Percentiles rank a stretch among this genome's conserved stretches.
phyloP scores from a whole-genome alignment of 1,140 invertebrate species.

The Saccostrea echinata region DNA sequence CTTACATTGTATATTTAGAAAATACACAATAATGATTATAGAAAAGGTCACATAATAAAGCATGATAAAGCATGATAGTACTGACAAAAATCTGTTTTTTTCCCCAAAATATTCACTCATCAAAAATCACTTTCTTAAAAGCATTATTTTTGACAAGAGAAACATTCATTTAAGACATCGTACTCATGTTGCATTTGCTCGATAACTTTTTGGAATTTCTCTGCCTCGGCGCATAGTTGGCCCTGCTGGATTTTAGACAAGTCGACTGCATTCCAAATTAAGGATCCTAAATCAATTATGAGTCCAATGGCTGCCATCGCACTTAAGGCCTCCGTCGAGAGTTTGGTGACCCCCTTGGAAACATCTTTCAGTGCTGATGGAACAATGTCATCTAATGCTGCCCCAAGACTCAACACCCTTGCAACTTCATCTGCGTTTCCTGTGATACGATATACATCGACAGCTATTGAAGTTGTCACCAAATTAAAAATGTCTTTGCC shows the following conservation, averaged over 20 bases:
- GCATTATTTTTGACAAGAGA: not conserved
- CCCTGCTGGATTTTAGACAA: not conserved
- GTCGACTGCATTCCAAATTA: not conserved
- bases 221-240: not conserved
- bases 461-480: not conserved
- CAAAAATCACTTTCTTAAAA: too few species aligned
- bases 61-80: too few species aligned
- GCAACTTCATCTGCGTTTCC: not conserved
- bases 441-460: not conserved
- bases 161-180: not conserved
- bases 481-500: not conserved
- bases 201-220: not conserved
- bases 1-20: too few species aligned
- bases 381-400: not conserved
- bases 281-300: not conserved
- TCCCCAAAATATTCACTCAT: too few species aligned
- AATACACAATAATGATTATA: too few species aligned
- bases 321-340: not conserved
- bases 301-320: not conserved
- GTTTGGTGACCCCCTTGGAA: slow-evolving; percentile 1
- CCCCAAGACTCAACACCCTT: not conserved
- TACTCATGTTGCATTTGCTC: not conserved
- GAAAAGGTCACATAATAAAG: too few species aligned
- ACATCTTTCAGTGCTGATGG: not conserved
- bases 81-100: too few species aligned